Evolutionary conservation across 1,140 invertebrate species (phyloP).

Genomic region (Steinernema feltiae): DNA sequence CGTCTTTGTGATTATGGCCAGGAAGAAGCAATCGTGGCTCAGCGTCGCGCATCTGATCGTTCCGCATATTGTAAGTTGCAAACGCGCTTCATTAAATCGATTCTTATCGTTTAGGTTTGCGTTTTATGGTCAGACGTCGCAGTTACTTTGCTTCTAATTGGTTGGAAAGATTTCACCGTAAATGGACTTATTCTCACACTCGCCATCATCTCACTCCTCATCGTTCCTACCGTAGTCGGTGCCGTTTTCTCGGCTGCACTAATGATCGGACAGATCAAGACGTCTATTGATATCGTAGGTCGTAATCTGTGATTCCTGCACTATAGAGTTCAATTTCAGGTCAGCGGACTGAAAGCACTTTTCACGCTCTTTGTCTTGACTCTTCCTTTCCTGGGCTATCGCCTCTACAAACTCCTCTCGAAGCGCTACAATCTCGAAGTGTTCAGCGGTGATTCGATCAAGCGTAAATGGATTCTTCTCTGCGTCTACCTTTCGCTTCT

Average conservation of each 20-base stretch:
- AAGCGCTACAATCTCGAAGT: constrained; percentile 44
- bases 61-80: constrained; percentile 38
- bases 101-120: constrained; percentile 31
- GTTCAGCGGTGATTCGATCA: constrained; percentile 25
- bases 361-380: constrained; percentile 45
- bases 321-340: too few relatives aligned
- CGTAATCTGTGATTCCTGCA: too few relatives aligned
- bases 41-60: constrained; percentile 33
- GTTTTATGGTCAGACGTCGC: constrained; percentile 48
- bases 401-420: constrained; percentile 36
- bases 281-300: constrained; percentile 46
- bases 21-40: neutral
- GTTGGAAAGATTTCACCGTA: constrained; percentile 39
- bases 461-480: constrained; percentile 41
- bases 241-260: constrained; percentile 36
- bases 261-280: constrained; percentile 40
- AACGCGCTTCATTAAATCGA: neutral
- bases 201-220: constrained; percentile 42
- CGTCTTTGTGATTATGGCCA: constrained; percentile 43
- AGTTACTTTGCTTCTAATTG: constrained; percentile 49
- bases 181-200: constrained; percentile 39
- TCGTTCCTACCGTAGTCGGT: constrained; percentile 41
- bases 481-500: constrained; percentile 41
- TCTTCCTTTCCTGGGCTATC: constrained; percentile 43
- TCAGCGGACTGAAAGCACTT: constrained; percentile 36